Percentiles rank a stretch among this genome's conserved stretches.
phyloP scores from a whole-genome alignment of 30 jellyfish, hydroid and myxozoan genomes.

The Chironex yamaguchii region DNA sequence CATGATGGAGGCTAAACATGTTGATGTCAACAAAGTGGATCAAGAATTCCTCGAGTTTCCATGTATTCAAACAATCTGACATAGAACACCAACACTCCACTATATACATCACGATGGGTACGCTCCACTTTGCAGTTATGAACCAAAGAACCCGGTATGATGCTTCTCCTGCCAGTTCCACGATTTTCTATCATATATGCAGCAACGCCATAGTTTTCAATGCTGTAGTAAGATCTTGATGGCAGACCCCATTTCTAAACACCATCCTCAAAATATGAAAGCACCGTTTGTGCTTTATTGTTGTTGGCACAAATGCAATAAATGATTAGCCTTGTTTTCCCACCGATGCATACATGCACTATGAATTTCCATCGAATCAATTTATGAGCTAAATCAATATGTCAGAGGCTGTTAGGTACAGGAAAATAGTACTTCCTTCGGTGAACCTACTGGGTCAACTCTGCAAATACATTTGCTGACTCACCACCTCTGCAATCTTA shows the following conservation, averaged over 20 bases:
- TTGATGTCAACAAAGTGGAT: slow-evolving; percentile 8
- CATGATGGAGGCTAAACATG: slow-evolving; percentile 26
- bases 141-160: slow-evolving; percentile 42
- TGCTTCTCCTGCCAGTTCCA: slow-evolving; percentile 27
- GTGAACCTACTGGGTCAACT: slow-evolving; percentile 53
- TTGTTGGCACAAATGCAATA: slow-evolving; percentile 15
- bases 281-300: slow-evolving; percentile 39
- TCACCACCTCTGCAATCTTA: slow-evolving; percentile 39
- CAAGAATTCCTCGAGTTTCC: slow-evolving; percentile 25
- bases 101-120: slow-evolving; percentile 38
- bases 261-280: slow-evolving; percentile 6
- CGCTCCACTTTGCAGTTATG: slow-evolving; percentile 55
- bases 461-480: slow-evolving; percentile 31
- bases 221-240: slow-evolving; percentile 28
- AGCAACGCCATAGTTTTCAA: slow-evolving; percentile 16
- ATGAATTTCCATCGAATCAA: slow-evolving; percentile 15
- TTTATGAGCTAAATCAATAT: slow-evolving; percentile 26
- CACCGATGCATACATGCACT: slow-evolving; percentile 30
- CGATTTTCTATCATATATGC: slow-evolving; percentile 7
- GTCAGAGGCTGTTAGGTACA: no score
- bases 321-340: slow-evolving; percentile 4
- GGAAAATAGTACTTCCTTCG: slow-evolving; percentile 52
- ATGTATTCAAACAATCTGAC: slow-evolving; percentile 10
- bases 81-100: slow-evolving; percentile 39
- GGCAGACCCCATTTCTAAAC: slow-evolving; percentile 6